Conservation (phyloP, 2,113 vertebrate species). For the Eulacestoma nigropectus region DNA sequence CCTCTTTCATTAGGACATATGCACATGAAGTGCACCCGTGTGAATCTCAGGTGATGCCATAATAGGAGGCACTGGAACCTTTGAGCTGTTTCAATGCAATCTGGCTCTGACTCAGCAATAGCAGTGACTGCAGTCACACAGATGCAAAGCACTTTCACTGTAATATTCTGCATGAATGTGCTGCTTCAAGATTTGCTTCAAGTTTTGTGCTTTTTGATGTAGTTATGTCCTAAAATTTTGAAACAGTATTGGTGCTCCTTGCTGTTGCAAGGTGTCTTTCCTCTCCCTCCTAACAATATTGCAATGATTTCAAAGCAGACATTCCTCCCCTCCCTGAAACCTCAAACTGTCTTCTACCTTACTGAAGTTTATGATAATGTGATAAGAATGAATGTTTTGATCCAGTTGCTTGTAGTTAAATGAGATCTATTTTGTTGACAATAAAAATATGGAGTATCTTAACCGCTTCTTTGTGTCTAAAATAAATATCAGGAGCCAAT, state of each 20-base stretch:
- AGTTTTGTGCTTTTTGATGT: not conserved
- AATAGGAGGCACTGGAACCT: not conserved
- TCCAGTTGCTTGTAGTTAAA: not conserved
- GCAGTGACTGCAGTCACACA: not conserved
- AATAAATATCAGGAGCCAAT: not conserved
- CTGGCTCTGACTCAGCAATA: not conserved
- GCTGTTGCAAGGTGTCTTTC: not conserved
- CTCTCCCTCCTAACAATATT: not conserved
- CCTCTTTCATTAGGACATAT: not conserved
- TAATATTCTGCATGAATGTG: not conserved
- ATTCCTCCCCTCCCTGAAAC: not conserved
- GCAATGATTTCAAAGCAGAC: not conserved
- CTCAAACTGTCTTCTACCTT: not conserved
- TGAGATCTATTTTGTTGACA: not conserved
- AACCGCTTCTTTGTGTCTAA: not conserved
- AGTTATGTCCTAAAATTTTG: not conserved
- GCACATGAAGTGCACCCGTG: not conserved
- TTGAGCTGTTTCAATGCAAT: not conserved
- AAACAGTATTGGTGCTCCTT: not conserved
- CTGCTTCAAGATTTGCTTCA: not conserved
- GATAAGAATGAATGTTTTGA: slow-evolving; percentile 1
- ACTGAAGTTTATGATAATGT: not conserved
- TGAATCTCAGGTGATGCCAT: not conserved
- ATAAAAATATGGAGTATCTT: not conserved
- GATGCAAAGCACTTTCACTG: not conserved